These are phyloP conservation scores for Chrysomallon squamiferum DNA, from an alignment of 1,140 invertebrate genomes.

Conservation along the genomic window DNA sequence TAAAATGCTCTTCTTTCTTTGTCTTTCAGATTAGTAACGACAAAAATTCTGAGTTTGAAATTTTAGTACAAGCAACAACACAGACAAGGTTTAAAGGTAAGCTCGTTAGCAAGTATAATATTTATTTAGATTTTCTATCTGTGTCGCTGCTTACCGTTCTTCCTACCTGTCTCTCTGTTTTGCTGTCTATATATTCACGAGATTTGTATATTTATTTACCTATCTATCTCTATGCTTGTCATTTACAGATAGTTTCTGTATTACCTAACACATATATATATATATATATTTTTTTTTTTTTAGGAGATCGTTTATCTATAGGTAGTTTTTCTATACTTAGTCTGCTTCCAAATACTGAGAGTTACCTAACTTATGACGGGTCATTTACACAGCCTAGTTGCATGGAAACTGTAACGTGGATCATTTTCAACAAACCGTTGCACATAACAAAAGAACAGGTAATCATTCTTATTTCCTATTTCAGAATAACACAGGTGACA, in stretches of 20 bases:
- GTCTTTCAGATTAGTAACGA: slow-evolving; percentile 19
- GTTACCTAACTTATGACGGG: slow-evolving; percentile 62
- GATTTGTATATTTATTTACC: too few species aligned
- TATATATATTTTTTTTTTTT: neutral
- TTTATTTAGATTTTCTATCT: too few species aligned
- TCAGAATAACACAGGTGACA: too few species aligned
- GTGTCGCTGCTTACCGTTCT: too few species aligned
- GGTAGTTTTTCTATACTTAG: slow-evolving; percentile 5
- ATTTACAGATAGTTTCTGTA: neutral
- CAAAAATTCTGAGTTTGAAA: slow-evolving; percentile 16
- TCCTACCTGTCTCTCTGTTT: too few species aligned
- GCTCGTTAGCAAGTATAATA: too few species aligned
- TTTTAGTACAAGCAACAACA: slow-evolving; percentile 12
- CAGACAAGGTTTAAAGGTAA: slow-evolving; percentile 16
- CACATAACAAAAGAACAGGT: slow-evolving; percentile 9
- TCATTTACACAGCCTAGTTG: slow-evolving; percentile 61
- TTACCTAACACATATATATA: neutral
- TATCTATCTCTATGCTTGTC: too few species aligned
- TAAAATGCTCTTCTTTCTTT: too few species aligned
- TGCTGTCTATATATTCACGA: too few species aligned
- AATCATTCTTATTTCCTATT: too few species aligned
- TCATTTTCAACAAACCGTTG: slow-evolving; percentile 52
- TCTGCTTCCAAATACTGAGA: slow-evolving; percentile 49
- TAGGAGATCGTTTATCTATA: neutral
- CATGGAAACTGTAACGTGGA: slow-evolving; percentile 62